Percentiles rank a stretch among this genome's conserved stretches.
These are phyloP conservation scores for Apogon talboti DNA, from an alignment of 2,797 vertebrate genomes.

Conservation along the genomic window DNA sequence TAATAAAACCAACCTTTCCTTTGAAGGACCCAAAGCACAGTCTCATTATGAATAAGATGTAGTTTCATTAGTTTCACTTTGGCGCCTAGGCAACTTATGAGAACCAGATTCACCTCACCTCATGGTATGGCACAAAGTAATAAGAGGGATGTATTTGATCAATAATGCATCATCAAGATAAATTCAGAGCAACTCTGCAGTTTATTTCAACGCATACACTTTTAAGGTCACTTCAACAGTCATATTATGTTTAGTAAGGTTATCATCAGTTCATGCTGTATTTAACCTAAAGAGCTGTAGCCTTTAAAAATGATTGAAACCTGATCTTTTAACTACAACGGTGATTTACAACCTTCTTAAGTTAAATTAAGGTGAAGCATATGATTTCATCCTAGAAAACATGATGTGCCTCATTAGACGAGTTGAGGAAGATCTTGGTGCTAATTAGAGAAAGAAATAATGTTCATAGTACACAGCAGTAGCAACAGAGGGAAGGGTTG, in stretches of 20 bases:
- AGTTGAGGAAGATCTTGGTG: too few relatives aligned
- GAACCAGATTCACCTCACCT: slow-evolving; percentile 42
- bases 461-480: too few relatives aligned
- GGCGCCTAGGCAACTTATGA: slow-evolving; percentile 32
- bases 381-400: too few relatives aligned
- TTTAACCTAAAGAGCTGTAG: too few relatives aligned
- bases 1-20: slow-evolving; percentile 50
- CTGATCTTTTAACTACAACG: too few relatives aligned
- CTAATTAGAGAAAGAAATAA: too few relatives aligned
- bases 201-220: slow-evolving; percentile 40
- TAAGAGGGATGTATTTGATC: slow-evolving; percentile 54
- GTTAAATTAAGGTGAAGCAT: too few relatives aligned
- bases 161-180: slow-evolving; percentile 55
- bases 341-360: too few relatives aligned
- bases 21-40: slow-evolving; percentile 37
- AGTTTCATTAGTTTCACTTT: slow-evolving; percentile 60
- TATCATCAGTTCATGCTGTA: too few relatives aligned
- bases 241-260: neutral
- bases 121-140: slow-evolving; percentile 55
- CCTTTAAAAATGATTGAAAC: too few relatives aligned
- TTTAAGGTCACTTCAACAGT: slow-evolving; percentile 29
- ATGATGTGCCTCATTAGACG: too few relatives aligned
- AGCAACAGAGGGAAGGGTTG: too few relatives aligned
- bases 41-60: slow-evolving; percentile 59
- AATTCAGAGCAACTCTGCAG: slow-evolving; percentile 32